Conservation (phyloP, 1,140 invertebrate species). For the Cydia splendana region DNA sequence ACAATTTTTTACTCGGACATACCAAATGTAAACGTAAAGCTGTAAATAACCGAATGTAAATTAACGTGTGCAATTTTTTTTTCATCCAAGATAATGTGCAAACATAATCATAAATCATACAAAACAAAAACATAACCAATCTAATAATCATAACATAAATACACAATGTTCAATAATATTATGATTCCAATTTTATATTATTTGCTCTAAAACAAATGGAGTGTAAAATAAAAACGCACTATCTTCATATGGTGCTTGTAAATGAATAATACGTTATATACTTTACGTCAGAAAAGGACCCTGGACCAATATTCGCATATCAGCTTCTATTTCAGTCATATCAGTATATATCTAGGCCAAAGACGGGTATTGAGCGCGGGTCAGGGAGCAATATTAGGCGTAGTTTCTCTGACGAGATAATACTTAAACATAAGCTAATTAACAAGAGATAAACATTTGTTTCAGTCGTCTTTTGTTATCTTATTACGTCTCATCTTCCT, state of each 20-base stretch:
- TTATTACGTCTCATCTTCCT: constrained; percentile 1
- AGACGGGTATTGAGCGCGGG: constrained; percentile 25
- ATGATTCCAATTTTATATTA: neutral
- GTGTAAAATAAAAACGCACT: neutral
- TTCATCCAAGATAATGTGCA: too few relatives aligned
- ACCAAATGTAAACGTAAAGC: too few relatives aligned
- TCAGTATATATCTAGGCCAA: constrained; percentile 26
- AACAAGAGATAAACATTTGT: neutral
- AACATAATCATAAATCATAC: too few relatives aligned
- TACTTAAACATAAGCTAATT: neutral
- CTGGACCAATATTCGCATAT: constrained; percentile 26
- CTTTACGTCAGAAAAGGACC: neutral
- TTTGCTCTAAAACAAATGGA: neutral
- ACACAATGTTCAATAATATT: neutral
- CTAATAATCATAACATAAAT: too few relatives aligned
- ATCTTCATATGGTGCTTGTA: neutral
- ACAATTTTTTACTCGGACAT: too few relatives aligned
- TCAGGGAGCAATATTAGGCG: constrained; percentile 36
- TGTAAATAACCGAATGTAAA: too few relatives aligned
- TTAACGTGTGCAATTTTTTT: too few relatives aligned
- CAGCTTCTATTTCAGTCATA: constrained; percentile 17
- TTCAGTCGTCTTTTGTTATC: neutral
- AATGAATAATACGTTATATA: neutral
- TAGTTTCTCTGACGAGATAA: constrained; percentile 38
- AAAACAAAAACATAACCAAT: too few relatives aligned